Base-by-base conservation (phyloP, 1,140 invertebrate species). In the Platyscapa corneri region DNA sequence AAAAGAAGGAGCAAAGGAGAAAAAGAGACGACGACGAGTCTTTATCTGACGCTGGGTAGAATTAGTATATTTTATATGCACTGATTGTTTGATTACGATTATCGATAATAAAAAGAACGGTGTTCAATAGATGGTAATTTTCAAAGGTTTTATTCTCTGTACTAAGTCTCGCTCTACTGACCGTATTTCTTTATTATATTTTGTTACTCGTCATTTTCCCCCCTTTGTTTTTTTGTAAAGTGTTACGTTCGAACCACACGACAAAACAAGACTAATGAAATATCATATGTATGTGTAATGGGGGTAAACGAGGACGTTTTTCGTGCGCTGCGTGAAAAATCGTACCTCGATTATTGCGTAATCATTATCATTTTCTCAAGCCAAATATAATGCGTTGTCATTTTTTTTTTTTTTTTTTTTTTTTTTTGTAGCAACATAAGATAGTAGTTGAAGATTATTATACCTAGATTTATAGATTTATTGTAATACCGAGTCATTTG, bases 51-150 rank as follows among this genome's bases (percentile, higher is more conserved):
- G 93, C 93, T 93, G 90, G 90, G 91, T 93, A 93, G 92, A 92
- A 79, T 89, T 93, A 93, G 91, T 93, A 92, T 92, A 93, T 93
- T 93, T 93, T 93, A 93, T 93, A 93, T 93, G 93, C 93, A 93
- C 93, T 93, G 91, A 93, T 93, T 93, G 93, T 93, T 93, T 93
- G 89, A 92, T 92, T 93, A 93, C 93, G 89, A 93, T 88, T 92
- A 93, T 92, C 91, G 90, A 93, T 93, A 93, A 93, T 93, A 93
- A 83, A 78, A 92, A 90, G 90, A 93, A 93, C 92, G 90, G 92
- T 93, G 93, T 93, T 93, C 92, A 93, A 93, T 93, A 93, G 91
- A 92, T 91, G 90, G 87, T 92, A 91, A 90, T 84, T 89, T 77
- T 87, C 89, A 87, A 79, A 89, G 87, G 67, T 91, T 90, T 87